Conservation (phyloP, 2,888 invertebrate genomes). For the Drosophila barbarae region DNA sequence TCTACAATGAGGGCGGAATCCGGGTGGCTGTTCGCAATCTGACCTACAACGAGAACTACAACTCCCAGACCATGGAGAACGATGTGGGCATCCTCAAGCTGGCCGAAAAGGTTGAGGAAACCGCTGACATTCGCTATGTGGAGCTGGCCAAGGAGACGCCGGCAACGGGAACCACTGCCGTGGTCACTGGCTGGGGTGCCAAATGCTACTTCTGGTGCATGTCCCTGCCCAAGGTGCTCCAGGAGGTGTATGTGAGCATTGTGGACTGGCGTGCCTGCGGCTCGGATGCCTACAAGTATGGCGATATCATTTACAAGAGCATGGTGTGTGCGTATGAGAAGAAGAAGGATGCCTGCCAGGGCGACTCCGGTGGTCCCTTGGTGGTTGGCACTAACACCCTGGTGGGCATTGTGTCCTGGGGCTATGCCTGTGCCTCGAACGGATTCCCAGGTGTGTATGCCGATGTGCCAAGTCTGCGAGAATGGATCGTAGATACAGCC, state of each 20-base stretch:
- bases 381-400: conserved; percentile 56
- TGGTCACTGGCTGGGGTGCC: conserved; percentile 77
- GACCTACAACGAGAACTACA: conserved; percentile 71
- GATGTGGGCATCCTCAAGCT: conserved; percentile 79
- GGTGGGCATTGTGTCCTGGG: conserved; percentile 76
- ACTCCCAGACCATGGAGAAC: conserved; percentile 69
- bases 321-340: conserved; percentile 76
- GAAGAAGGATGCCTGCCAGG: conserved; percentile 72
- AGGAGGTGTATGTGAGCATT: conserved; percentile 61
- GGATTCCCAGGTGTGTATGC: conserved; percentile 73
- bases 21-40: conserved; percentile 64
- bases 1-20: conserved; percentile 73
- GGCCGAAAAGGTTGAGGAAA: conserved; percentile 50
- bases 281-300: conserved; percentile 61
- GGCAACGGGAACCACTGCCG: conserved; percentile 58
- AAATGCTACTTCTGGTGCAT: conserved; percentile 56
- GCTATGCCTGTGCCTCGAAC: conserved; percentile 65
- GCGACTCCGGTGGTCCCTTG: conserved; percentile 76
- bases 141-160: conserved; percentile 60
- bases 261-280: conserved; percentile 44
- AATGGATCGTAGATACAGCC: conserved; percentile 53
- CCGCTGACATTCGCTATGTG: conserved; percentile 57
- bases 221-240: conserved; percentile 45
- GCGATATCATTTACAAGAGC: conserved; percentile 38
- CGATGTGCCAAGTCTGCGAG: conserved; percentile 70